Evolutionary conservation across 1,140 invertebrate genomes (phyloP).

Genomic region (Zaprionus lachaisei): DNA sequence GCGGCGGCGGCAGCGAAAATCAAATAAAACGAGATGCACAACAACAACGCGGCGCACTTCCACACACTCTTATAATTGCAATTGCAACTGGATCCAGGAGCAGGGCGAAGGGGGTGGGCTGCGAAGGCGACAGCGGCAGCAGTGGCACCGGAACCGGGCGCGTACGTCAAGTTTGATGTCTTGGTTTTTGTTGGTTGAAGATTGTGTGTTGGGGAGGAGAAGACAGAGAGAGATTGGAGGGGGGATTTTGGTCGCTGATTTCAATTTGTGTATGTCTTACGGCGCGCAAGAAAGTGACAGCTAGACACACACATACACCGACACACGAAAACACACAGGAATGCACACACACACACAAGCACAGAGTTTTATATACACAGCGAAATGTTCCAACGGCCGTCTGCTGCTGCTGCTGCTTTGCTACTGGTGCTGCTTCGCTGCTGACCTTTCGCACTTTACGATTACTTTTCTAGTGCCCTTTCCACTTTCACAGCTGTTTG

Average conservation of each 20-base stretch:
- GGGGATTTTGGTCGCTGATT: constrained; percentile 52
- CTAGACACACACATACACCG: constrained; percentile 63
- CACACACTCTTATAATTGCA: constrained; percentile 33
- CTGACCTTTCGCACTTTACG: constrained; percentile 81
- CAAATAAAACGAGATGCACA: constrained; percentile 26
- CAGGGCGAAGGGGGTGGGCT: not conserved
- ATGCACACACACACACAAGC: constrained; percentile 49
- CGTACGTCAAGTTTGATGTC: constrained; percentile 58
- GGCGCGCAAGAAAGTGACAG: constrained; percentile 77
- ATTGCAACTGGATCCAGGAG: constrained; percentile 30
- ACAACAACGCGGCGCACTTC: constrained; percentile 20
- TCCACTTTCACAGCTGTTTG: constrained; percentile 54
- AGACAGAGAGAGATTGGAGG: constrained; percentile 19
- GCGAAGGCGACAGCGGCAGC: constrained; percentile 27
- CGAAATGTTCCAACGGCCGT: constrained; percentile 50
- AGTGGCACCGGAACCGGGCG: constrained; percentile 74
- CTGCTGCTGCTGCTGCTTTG: constrained; percentile 41
- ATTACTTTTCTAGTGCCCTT: constrained; percentile 67
- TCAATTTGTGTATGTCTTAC: constrained; percentile 72
- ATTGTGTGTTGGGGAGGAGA: constrained; percentile 33
- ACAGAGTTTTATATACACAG: constrained; percentile 52
- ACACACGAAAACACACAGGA: constrained; percentile 41
- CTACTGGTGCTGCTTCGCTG: constrained; percentile 23
- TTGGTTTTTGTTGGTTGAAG: constrained; percentile 3
- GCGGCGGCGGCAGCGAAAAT: constrained; percentile 12